Evolutionary conservation across 1,140 invertebrate species (phyloP), one percentile per base, ranked within the genome.

Genomic region (Olivierus martensii): DNA sequence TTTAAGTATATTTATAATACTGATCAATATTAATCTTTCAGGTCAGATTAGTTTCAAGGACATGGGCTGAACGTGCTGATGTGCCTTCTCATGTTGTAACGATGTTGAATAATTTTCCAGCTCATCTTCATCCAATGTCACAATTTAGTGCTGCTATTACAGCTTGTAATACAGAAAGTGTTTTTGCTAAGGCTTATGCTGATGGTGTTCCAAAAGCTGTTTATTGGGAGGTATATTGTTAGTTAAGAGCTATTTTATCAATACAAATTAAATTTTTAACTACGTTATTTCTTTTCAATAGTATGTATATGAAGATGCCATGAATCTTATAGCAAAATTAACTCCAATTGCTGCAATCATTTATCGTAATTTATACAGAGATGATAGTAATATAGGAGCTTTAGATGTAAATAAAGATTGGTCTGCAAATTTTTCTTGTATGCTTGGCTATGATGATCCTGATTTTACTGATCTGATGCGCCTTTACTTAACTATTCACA

Each of bases 321-420:
- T 97, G 86, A 87, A 95, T 70, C 71, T 97, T 59, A 93, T 97
- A 67, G 92, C 92, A 36, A 97, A 97, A 70, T 70, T 97, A 58
- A 90, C 91, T 0, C 88, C 89, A 18, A 80, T 97, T 17, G 91
- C 93, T 10, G 89, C 93, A 2, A 88, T 88, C 3, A 96, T 98
- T 56, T 97, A 97, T 69, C 77, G 84, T 61, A 93, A 93, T 66
- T 75, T 87, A 18, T 93, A 87, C 71, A 76, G 81, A 57, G 83
- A 87, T 63, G 88, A 89, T 49, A 86, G 85, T 60, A 79, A 81
- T 18, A 82, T 93, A 49, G 84, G 84, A 15, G 80, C 87, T 1
- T 90, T 96, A 59, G 88, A 96, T 65, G 74, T 81, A 3, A 79
- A 79, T 63, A 84, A 87, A 65, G 93, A 97, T 73, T 97, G 91